phyloP scores from a whole-genome alignment of 2,888 invertebrate genomes.

The Panopea generosa region DNA sequence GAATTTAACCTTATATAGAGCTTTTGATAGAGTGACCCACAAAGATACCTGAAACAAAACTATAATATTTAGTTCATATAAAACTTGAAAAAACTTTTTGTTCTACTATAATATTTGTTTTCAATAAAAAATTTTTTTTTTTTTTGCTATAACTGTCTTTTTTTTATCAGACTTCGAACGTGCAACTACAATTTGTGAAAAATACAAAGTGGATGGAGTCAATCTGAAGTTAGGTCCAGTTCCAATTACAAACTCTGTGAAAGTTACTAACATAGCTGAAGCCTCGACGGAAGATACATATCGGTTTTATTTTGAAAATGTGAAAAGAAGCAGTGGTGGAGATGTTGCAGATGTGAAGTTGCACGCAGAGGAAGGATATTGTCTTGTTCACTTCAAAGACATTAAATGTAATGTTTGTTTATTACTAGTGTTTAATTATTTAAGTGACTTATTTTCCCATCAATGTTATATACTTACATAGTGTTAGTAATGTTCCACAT shows the following conservation, averaged over 20 bases:
- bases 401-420: conserved; percentile 48
- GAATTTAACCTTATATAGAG: no score
- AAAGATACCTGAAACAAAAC: no score
- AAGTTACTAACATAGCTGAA: conserved; percentile 26
- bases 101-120: no score
- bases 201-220: conserved; percentile 34
- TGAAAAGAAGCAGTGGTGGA: conserved; percentile 43
- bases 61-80: no score
- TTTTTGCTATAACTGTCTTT: no score
- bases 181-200: conserved; percentile 21
- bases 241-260: conserved; percentile 25
- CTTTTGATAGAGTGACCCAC: no score
- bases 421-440: no score
- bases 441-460: neutral
- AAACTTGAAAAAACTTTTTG: no score
- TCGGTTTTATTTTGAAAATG: conserved; percentile 50
- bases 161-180: conserved; percentile 35
- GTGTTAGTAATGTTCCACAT: no score
- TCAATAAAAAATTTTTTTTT: no score
- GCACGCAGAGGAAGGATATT: conserved; percentile 28
- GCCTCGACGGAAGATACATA: conserved; percentile 34
- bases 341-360: conserved; percentile 37
- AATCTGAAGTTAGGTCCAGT: conserved; percentile 34
- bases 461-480: no score
- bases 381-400: conserved; percentile 39